Evolutionary conservation across 2,113 vertebrate genomes (phyloP).

Genomic region (Paratilapia polleni): DNA sequence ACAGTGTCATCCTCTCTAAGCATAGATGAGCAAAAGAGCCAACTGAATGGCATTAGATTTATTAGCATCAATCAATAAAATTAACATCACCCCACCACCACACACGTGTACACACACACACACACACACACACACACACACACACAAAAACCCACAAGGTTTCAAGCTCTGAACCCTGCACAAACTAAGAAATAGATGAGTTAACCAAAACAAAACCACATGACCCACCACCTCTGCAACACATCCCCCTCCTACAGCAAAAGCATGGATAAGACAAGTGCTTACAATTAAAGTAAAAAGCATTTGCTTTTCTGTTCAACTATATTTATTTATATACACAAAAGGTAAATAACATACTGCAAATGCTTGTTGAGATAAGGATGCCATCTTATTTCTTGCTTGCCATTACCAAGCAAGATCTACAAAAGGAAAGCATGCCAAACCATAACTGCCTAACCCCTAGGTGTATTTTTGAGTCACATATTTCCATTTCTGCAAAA

Average conservation of each 20-base stretch:
- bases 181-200: conserved; percentile 5
- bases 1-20: neutral
- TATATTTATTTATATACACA: neutral
- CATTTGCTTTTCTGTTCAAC: neutral
- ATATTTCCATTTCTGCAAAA: conserved; percentile 36
- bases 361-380: neutral
- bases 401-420: neutral
- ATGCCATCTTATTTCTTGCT: neutral
- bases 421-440: neutral
- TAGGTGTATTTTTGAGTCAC: conserved; percentile 22
- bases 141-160: neutral
- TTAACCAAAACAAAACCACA: conserved; percentile 75
- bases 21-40: neutral
- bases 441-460: neutral
- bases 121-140: too few species aligned
- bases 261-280: conserved; percentile 19
- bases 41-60: neutral
- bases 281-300: conserved; percentile 17
- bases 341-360: neutral
- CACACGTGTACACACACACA: too few species aligned
- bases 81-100: neutral
- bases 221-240: conserved; percentile 44
- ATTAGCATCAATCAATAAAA: neutral
- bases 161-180: neutral
- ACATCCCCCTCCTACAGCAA: conserved; percentile 26